Percentiles rank a stretch among this genome's conserved stretches.
These are phyloP conservation scores for Oplegnathus fasciatus DNA, from an alignment of 2,113 vertebrate genomes.

Conservation along the genomic window DNA sequence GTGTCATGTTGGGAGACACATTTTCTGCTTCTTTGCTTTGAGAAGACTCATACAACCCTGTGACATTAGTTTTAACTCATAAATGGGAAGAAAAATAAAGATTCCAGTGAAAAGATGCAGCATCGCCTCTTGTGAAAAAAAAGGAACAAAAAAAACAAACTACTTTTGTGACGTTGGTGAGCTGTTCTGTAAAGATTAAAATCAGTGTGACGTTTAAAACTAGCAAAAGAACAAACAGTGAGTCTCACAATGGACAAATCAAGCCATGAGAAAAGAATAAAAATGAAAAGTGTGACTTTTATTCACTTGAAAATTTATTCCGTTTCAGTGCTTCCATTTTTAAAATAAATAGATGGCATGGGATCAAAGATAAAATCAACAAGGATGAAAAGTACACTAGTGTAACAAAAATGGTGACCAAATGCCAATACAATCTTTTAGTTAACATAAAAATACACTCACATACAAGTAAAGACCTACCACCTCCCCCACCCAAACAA, in stretches of 20 bases:
- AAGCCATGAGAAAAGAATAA: conserved; percentile 68
- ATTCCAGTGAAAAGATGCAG: conserved; percentile 23
- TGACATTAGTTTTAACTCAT: background rate
- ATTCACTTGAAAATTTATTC: conserved; percentile 90
- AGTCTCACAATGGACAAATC: conserved; percentile 60
- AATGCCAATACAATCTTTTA: conserved; percentile 86
- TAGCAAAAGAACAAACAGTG: conserved; percentile 31
- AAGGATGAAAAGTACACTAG: conserved; percentile 85
- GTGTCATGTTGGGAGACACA: background rate
- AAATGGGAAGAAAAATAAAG: background rate
- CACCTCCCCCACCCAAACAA: conserved; percentile 30
- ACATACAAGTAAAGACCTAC: conserved; percentile 69
- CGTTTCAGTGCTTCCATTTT: conserved; percentile 88
- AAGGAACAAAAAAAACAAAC: background rate
- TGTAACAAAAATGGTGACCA: conserved; percentile 84
- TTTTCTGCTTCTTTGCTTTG: background rate
- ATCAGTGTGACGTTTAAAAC: conserved; percentile 1
- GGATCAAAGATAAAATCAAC: conserved; percentile 87
- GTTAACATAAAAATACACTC: conserved; percentile 84
- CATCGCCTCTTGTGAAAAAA: background rate
- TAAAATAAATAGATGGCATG: conserved; percentile 94
- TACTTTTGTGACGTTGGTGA: conserved; percentile 1
- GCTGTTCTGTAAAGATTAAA: background rate
- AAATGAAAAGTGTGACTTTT: conserved; percentile 81
- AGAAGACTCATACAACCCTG: background rate